Percentiles rank a stretch among this genome's conserved stretches.
Evolutionary conservation across 1,140 invertebrate genomes (phyloP).

Genomic region (Drosophila subobscura): DNA sequence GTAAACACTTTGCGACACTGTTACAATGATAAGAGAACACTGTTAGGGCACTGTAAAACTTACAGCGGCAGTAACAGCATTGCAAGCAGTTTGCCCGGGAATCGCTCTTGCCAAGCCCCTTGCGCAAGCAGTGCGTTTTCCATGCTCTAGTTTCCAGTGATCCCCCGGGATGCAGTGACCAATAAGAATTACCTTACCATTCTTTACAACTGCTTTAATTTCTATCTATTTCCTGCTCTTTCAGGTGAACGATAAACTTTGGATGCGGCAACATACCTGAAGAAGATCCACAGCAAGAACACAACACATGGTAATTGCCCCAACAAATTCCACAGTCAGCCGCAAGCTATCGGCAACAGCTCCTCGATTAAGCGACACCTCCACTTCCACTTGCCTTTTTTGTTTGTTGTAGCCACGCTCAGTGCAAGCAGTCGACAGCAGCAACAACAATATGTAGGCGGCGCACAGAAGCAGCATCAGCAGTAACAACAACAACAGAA

Average conservation of each 20-base stretch:
- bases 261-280: slow-evolving; percentile 6
- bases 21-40: too few species aligned
- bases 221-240: slow-evolving; percentile 1
- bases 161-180: too few species aligned
- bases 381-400: slow-evolving; percentile 72
- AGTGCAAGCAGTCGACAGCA: slow-evolving; percentile 76
- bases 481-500: slow-evolving; percentile 20
- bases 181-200: background rate
- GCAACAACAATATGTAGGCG: slow-evolving; percentile 74
- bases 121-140: too few species aligned
- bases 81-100: too few species aligned
- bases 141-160: too few species aligned
- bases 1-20: too few species aligned
- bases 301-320: slow-evolving; percentile 65
- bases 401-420: slow-evolving; percentile 72
- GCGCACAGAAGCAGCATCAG: slow-evolving; percentile 33
- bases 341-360: slow-evolving; percentile 5
- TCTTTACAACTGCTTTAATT: slow-evolving; percentile 15
- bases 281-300: background rate
- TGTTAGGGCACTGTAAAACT: too few species aligned
- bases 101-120: too few species aligned
- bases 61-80: slow-evolving; percentile 10
- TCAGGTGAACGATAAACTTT: slow-evolving; percentile 18
- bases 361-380: slow-evolving; percentile 51
- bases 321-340: slow-evolving; percentile 16